Base-by-base conservation (phyloP, 2,797 vertebrate genomes). In the Sciurus carolinensis region DNA sequence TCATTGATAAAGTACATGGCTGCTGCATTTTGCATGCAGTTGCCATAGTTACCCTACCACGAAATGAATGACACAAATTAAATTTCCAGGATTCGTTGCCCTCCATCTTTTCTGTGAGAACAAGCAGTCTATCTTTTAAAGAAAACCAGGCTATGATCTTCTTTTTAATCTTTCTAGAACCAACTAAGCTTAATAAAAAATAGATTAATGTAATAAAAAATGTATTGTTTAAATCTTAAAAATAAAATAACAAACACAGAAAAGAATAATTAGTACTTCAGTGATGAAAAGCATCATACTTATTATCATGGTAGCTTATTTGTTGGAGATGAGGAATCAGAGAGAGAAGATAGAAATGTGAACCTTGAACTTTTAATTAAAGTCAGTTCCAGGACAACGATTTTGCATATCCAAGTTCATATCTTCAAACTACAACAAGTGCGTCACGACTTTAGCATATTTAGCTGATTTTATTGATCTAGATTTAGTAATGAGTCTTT, bases 21-120 rank as follows among this genome's bases (percentile, higher is more conserved):
- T 96, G 52, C 86, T 97, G 47, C 96, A 97, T 98, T 98, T 98
- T 97, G 84, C 93, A 97, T 98, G 93, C 96, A 66, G 98, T 99
- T 98, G 75, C 97, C 97, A 98, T 99, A 98, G 98, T 96, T 98
- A 99, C 97, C 0, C 3, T 95, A 87, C 95, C 94, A 95, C 95
- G 97, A 96, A 98, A 94, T 99, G 96, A 98, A 88, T 99, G 98
- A 99, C 98, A 98, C 97, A 98, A 98, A 99, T 99, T 98, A 98
- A 98, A 98, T 98, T 98, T 96, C 97, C 89, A 98, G 97, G 97
- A 97, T 95, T 97, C 98, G 95, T 98, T 95, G 94, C 79, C 97
- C 87, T 98, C 94, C 94, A 57, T 81, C 97, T 92, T 96, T 90
- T 92, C 97, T n/a, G 42, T 96, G 62, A 79, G 83, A 80, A 95